Evolutionary conservation across 2,797 vertebrate genomes (phyloP).

Genomic region (Echiichthys vipera): DNA sequence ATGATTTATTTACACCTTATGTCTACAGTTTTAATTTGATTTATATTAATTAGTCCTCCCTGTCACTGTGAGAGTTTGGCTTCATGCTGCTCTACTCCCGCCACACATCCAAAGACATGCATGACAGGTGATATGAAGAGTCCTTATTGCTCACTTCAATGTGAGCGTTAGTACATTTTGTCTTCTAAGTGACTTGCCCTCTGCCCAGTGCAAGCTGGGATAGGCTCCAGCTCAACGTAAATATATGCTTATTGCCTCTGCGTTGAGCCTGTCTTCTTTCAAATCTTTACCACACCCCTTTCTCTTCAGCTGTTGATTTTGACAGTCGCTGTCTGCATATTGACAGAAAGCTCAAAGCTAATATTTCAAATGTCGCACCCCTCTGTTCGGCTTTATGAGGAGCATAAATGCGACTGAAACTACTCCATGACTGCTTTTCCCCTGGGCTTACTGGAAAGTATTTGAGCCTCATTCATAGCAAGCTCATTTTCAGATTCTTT

Average conservation of each 20-base stretch:
- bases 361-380: constrained; percentile 37
- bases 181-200: constrained; percentile 8
- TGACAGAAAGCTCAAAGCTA: constrained; percentile 38
- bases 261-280: no score
- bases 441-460: constrained; percentile 16
- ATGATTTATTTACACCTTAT: constrained; percentile 27
- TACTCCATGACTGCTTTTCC: constrained; percentile 16
- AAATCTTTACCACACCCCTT: not conserved
- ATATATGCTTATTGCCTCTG: not conserved
- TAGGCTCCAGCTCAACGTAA: not conserved
- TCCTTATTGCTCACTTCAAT: constrained; percentile 39
- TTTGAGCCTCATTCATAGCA: constrained; percentile 40
- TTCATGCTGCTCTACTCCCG: constrained; percentile 11
- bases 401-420: constrained; percentile 20
- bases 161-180: not conserved
- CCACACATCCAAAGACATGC: constrained; percentile 13
- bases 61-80: constrained; percentile 39
- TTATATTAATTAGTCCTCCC: constrained; percentile 40
- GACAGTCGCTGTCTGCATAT: constrained; percentile 6
- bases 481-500: constrained; percentile 54
- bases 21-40: constrained; percentile 30
- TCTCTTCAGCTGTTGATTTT: constrained; percentile 7
- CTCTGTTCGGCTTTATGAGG: not conserved
- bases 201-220: constrained; percentile 7
- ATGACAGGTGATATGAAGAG: constrained; percentile 15